Evolutionary conservation across 2,888 invertebrate species (phyloP).

Genomic region (Oscheius onirici): DNA sequence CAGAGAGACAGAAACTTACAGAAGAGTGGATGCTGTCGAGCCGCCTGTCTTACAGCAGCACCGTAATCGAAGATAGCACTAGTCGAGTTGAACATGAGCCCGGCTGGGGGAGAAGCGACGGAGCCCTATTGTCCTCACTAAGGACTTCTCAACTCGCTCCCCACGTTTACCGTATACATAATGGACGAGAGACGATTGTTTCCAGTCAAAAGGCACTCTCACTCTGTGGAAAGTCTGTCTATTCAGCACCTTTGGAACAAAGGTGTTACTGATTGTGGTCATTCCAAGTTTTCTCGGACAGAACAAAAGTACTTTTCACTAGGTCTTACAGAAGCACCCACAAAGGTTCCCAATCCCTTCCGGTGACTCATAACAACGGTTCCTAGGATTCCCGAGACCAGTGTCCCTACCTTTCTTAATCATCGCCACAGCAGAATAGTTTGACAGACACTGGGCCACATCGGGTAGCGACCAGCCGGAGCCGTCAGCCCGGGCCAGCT

Average conservation of each 20-base stretch:
- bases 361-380: no score
- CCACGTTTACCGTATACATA: slow-evolving; percentile 29
- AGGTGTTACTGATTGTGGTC: slow-evolving; percentile 2
- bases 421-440: background rate
- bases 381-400: background rate
- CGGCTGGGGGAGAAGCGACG: background rate
- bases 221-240: slow-evolving; percentile 19
- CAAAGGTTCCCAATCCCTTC: no score
- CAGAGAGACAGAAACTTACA: slow-evolving; percentile 11
- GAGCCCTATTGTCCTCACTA: slow-evolving; percentile 3
- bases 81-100: slow-evolving; percentile 26
- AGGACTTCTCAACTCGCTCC: background rate
- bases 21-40: slow-evolving; percentile 14
- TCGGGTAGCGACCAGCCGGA: slow-evolving; percentile 4
- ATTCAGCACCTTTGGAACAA: slow-evolving; percentile 4
- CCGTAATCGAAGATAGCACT: slow-evolving; percentile 18
- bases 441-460: slow-evolving; percentile 10
- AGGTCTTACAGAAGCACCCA: no score
- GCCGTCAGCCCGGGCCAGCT: slow-evolving; percentile 3
- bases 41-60: slow-evolving; percentile 16
- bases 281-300: no score
- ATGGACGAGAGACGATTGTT: slow-evolving; percentile 27
- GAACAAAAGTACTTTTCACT: no score
- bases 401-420: background rate
- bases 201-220: slow-evolving; percentile 17